phyloP scores from a whole-genome alignment of 1,140 invertebrate species.

The Watersipora subatra region DNA sequence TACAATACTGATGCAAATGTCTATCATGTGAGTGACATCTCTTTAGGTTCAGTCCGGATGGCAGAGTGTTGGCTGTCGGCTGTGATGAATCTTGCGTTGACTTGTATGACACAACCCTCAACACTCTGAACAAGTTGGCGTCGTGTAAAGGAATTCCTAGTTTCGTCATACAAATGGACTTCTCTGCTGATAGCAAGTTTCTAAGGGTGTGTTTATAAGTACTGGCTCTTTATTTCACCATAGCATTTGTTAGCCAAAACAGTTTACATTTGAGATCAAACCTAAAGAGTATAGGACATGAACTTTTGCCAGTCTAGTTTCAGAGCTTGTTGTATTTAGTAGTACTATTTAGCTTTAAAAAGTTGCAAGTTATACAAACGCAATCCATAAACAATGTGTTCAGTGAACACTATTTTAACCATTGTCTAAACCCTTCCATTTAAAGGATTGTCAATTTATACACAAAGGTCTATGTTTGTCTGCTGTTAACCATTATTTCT shows the following conservation, averaged over 20 bases:
- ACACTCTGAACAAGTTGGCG: constrained; percentile 27
- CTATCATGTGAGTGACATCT: too few species aligned
- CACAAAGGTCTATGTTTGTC: too few species aligned
- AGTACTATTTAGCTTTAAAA: neutral
- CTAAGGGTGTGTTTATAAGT: constrained; percentile 23
- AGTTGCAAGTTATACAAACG: neutral
- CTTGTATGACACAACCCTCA: too few species aligned
- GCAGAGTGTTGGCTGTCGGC: constrained; percentile 31
- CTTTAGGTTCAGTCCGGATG: constrained; percentile 34
- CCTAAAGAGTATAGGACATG: neutral
- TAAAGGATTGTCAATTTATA: too few species aligned
- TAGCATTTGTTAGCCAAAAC: neutral
- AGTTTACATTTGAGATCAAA: neutral
- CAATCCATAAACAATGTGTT: neutral
- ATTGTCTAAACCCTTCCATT: too few species aligned
- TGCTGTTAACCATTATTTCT: too few species aligned
- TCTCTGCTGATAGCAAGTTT: constrained; percentile 34
- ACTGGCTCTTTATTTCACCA: neutral
- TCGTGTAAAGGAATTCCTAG: constrained; percentile 33
- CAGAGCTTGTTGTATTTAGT: neutral
- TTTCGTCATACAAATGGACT: constrained; percentile 39
- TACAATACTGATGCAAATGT: too few species aligned
- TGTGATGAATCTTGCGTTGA: constrained; percentile 36
- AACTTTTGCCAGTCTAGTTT: neutral
- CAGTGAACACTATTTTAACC: too few species aligned